Conservation (phyloP, 2,888 invertebrate species). For the Nomada hirtipes region DNA sequence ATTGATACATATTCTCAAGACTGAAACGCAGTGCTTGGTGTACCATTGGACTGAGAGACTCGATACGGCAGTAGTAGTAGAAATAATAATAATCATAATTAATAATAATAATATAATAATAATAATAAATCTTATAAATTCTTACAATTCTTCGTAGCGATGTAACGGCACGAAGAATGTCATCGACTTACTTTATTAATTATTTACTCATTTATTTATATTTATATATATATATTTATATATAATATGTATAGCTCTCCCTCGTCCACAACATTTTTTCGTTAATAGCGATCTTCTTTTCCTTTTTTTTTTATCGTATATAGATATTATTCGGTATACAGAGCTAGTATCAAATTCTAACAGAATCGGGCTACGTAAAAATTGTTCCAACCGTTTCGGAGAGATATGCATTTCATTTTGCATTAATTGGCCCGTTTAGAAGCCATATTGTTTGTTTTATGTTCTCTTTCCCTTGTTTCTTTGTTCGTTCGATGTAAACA, state of each 20-base stretch:
- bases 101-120: conserved; percentile 33
- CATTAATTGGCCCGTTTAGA: conserved; percentile 50
- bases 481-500: conserved; percentile 34
- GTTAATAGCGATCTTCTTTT: conserved; percentile 54
- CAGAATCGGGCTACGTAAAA: conserved; percentile 72
- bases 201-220: conserved; percentile 62
- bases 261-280: conserved; percentile 55
- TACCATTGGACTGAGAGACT: conserved; percentile 68
- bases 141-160: conserved; percentile 49
- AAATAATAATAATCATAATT: conserved; percentile 37
- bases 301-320: conserved; percentile 42
- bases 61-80: conserved; percentile 68
- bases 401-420: conserved; percentile 74
- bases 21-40: conserved; percentile 39
- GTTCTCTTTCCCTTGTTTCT: background rate
- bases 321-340: conserved; percentile 69
- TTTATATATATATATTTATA: conserved; percentile 51
- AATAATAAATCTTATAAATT: conserved; percentile 47
- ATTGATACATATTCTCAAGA: conserved; percentile 50
- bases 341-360: conserved; percentile 74
- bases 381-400: conserved; percentile 74
- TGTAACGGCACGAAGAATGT: conserved; percentile 50
- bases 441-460: conserved; percentile 29
- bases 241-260: conserved; percentile 62
- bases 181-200: conserved; percentile 52